These are phyloP conservation scores for Octodonta nipae DNA, from an alignment of 2,888 invertebrate species.

Conservation along the genomic window DNA sequence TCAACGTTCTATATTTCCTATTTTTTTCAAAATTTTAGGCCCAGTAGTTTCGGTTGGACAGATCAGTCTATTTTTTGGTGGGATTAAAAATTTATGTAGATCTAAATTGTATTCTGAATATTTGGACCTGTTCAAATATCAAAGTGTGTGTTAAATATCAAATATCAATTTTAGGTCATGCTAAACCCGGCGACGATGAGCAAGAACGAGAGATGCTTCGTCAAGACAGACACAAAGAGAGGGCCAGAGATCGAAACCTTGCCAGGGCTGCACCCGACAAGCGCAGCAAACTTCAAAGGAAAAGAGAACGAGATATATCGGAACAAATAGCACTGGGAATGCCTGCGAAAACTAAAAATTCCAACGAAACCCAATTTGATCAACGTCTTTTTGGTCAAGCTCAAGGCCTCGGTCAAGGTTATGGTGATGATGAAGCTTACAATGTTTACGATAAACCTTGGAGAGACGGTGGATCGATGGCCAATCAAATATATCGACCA, in stretches of 20 bases:
- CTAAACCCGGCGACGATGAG: slow-evolving; percentile 46
- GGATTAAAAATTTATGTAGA: too few relatives aligned
- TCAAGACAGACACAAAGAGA: slow-evolving; percentile 78
- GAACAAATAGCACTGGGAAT: slow-evolving; percentile 95
- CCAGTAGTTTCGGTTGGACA: too few relatives aligned
- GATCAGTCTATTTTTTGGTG: too few relatives aligned
- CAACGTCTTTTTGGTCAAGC: slow-evolving; percentile 88
- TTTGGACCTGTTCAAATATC: too few relatives aligned
- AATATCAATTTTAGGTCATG: too few relatives aligned
- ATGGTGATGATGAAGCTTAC: slow-evolving; percentile 93
- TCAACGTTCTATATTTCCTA: too few relatives aligned
- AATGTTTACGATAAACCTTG: slow-evolving; percentile 97
- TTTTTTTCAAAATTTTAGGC: too few relatives aligned
- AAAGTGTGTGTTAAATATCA: too few relatives aligned
- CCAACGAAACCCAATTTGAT: slow-evolving; percentile 81
- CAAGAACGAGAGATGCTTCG: slow-evolving; percentile 76
- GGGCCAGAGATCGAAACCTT: slow-evolving; percentile 85
- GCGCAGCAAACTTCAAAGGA: slow-evolving; percentile 71
- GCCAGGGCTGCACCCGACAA: slow-evolving; percentile 91
- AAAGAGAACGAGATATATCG: slow-evolving; percentile 91
- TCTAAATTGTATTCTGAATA: too few relatives aligned
- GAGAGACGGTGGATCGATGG: slow-evolving; percentile 77
- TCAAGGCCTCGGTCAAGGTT: slow-evolving; percentile 78
- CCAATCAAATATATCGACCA: slow-evolving; percentile 81
- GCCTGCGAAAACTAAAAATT: slow-evolving; percentile 57